Percentiles rank a stretch among this genome's conserved stretches.
phyloP scores from a whole-genome alignment of 2,113 vertebrate species.

The Carlito syrichta region DNA sequence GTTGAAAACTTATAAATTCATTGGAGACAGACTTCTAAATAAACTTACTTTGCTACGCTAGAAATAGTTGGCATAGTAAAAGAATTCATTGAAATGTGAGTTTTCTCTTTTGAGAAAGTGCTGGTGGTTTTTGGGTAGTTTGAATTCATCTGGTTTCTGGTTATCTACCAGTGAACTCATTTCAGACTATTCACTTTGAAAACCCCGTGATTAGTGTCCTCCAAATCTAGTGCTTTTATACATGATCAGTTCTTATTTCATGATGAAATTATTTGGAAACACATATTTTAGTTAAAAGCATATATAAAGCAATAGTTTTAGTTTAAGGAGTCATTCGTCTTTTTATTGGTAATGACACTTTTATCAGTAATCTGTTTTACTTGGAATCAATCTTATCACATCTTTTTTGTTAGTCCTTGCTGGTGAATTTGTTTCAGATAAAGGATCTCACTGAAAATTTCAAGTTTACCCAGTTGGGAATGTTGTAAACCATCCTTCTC shows the following conservation, averaged over 20 bases:
- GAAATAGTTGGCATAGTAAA: not conserved
- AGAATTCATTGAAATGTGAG: not conserved
- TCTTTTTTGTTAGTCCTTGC: not conserved
- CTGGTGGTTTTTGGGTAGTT: not conserved
- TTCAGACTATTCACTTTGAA: constrained; percentile 10
- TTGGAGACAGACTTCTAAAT: not conserved
- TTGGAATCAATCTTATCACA: not conserved
- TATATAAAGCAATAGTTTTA: not conserved
- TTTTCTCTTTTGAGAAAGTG: not conserved
- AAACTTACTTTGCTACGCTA: not conserved
- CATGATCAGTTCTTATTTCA: not conserved
- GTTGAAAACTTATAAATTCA: constrained; percentile 13
- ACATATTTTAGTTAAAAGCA: not conserved
- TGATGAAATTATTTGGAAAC: not conserved
- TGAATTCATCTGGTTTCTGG: not conserved
- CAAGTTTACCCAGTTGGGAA: not conserved
- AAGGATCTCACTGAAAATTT: not conserved
- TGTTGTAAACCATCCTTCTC: not conserved
- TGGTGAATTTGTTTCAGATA: constrained; percentile 19
- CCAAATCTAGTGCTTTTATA: not conserved
- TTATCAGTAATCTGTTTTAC: not conserved
- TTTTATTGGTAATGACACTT: not conserved
- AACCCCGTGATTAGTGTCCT: not conserved
- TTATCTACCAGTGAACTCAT: constrained; percentile 16
- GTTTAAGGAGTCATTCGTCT: not conserved